phyloP scores from a whole-genome alignment of 2,888 invertebrate species.

The Trachelus iudaicus region DNA sequence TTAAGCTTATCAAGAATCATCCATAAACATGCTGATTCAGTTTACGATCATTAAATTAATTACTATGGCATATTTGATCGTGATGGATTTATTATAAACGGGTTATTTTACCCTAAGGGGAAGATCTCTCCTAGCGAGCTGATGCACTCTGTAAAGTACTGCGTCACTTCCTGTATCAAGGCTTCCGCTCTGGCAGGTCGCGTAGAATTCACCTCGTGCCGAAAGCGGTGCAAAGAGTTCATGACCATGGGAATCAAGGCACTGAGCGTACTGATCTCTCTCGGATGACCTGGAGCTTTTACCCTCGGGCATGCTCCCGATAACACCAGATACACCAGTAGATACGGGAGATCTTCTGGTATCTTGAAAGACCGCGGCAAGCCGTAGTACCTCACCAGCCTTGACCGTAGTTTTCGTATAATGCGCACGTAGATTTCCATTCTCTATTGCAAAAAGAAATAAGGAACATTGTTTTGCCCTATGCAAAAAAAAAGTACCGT shows the following conservation, averaged over 20 bases:
- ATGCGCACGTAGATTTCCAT: constrained; percentile 60
- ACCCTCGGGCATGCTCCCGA: constrained; percentile 55
- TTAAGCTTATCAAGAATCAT: not conserved
- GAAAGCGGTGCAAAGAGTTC: constrained; percentile 67
- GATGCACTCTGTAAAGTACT: constrained; percentile 67
- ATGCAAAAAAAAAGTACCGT: not conserved
- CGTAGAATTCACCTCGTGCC: constrained; percentile 68
- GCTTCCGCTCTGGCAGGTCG: constrained; percentile 66
- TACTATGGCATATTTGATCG: not conserved
- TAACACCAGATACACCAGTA: constrained; percentile 51
- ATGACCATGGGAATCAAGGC: constrained; percentile 64
- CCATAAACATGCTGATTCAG: not conserved
- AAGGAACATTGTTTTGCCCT: not conserved
- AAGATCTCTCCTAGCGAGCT: constrained; percentile 65
- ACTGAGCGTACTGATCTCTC: constrained; percentile 68
- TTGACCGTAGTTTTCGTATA: constrained; percentile 67
- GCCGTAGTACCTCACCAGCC: constrained; percentile 67
- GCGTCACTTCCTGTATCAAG: constrained; percentile 64
- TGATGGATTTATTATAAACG: not conserved
- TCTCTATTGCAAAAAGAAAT: constrained; percentile 39
- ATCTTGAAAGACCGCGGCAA: constrained; percentile 70
- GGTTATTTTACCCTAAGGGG: constrained; percentile 61
- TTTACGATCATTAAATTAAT: not conserved
- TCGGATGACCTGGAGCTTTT: constrained; percentile 60
- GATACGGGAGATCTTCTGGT: constrained; percentile 58